Evolutionary conservation across 2,888 invertebrate genomes (phyloP), one percentile per base, ranked within the genome.

Genomic region (Thecophora atra): DNA sequence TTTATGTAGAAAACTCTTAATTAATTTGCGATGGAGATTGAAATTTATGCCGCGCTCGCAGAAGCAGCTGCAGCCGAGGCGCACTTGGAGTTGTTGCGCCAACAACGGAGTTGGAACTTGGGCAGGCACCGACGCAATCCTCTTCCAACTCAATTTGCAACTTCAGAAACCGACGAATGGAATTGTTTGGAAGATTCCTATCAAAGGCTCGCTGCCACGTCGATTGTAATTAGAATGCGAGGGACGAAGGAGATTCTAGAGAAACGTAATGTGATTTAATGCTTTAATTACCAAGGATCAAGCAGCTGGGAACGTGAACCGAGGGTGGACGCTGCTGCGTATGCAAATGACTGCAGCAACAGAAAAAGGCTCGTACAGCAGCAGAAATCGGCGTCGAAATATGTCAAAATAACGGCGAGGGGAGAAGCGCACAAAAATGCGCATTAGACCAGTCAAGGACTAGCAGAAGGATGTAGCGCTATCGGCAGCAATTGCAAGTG

Each of bases 181-280:
- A n/a, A n/a, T n/a, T n/a, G n/a, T n/a, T n/a, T n/a, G n/a, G n/a
- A n/a, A n/a, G n/a, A n/a, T n/a, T n/a, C n/a, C n/a, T n/a, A n/a
- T n/a, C n/a, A n/a, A n/a, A n/a, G n/a, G n/a, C n/a, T n/a, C n/a
- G n/a, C n/a, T n/a, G n/a, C n/a, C n/a, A n/a, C n/a, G n/a, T n/a
- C n/a, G n/a, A n/a, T n/a, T n/a, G n/a, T n/a, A n/a, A n/a, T n/a
- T n/a, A n/a, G n/a, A n/a, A n/a, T n/a, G n/a, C n/a, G n/a, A n/a
- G n/a, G n/a, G n/a, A n/a, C n/a, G n/a, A n/a, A n/a, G n/a, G n/a
- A n/a, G n/a, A n/a, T n/a, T n/a, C n/a, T n/a, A n/a, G 3, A 54
- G 66, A 65, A 28, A 64, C 71, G 58, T 83, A 83, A 83, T 83
- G 81, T 83, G 82, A 83, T 83, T 83, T 83, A 83, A 83, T 81